These are phyloP conservation scores for Euplagia quadripunctaria DNA, from an alignment of 2,888 invertebrate genomes.

Conservation along the genomic window DNA sequence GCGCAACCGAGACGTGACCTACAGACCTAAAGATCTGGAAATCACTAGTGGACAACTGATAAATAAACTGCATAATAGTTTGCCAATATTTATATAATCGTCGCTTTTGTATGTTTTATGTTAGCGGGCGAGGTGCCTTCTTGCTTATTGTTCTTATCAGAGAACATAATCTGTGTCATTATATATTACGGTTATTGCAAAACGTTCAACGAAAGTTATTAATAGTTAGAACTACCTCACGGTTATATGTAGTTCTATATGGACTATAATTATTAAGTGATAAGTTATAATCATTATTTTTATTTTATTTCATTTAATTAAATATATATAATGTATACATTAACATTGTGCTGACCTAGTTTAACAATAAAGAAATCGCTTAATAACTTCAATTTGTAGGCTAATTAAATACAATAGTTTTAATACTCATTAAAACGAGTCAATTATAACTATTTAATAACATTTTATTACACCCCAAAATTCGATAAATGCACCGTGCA, in stretches of 20 bases:
- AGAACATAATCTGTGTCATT: neutral
- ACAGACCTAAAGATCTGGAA: conserved; percentile 57
- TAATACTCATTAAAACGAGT: conserved; percentile 15
- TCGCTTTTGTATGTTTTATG: neutral
- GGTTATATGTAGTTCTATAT: neutral
- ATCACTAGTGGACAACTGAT: conserved; percentile 42
- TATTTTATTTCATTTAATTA: conserved; percentile 18
- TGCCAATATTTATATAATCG: conserved; percentile 33
- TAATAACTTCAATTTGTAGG: conserved; percentile 15
- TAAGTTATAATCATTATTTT: conserved; percentile 10
- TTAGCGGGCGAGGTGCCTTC: neutral
- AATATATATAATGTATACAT: conserved; percentile 13
- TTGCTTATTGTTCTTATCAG: conserved; percentile 13
- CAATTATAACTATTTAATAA: conserved; percentile 14
- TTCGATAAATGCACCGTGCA: conserved; percentile 7
- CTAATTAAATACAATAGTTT: conserved; percentile 24
- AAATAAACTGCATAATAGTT: conserved; percentile 25
- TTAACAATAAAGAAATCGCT: conserved; percentile 30
- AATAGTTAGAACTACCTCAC: neutral
- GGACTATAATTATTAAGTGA: neutral
- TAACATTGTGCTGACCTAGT: conserved; percentile 17
- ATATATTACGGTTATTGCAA: conserved; percentile 4
- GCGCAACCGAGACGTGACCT: conserved; percentile 53
- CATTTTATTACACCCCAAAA: conserved; percentile 14
- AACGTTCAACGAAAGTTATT: conserved; percentile 1